Evolutionary conservation across 2,113 vertebrate genomes (phyloP).

Genomic region (Tachysurus fulvidraco): DNA sequence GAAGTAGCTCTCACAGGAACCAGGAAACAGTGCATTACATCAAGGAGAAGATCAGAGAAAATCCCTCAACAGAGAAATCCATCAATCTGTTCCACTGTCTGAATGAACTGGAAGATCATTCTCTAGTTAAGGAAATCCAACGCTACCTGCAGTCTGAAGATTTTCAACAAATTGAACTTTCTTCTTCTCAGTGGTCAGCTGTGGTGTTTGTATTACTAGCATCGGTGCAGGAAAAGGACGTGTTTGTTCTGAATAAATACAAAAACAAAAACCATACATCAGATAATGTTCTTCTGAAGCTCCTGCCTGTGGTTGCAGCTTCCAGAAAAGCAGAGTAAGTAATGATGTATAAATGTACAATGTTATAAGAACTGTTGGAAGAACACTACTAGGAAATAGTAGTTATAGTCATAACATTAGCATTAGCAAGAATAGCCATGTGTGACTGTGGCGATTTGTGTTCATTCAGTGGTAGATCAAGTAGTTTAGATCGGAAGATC

Average conservation of each 20-base stretch:
- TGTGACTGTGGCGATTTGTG: too few species aligned
- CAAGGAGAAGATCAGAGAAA: neutral
- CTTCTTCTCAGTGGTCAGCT: neutral
- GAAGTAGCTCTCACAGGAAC: neutral
- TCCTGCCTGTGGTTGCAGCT: neutral
- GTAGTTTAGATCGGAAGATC: too few species aligned
- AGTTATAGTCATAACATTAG: too few species aligned
- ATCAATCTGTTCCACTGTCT: neutral
- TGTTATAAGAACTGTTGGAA: too few species aligned
- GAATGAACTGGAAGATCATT: neutral
- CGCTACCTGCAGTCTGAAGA: constrained; percentile 10
- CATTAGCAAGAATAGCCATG: too few species aligned
- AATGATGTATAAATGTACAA: neutral
- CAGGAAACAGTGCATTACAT: constrained; percentile 1
- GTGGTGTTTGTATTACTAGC: neutral
- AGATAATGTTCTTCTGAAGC: neutral
- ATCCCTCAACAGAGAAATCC: constrained; percentile 7
- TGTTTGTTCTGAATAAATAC: neutral
- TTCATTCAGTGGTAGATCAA: too few species aligned
- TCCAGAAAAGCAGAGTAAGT: constrained; percentile 18
- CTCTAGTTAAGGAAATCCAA: neutral
- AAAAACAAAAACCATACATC: neutral
- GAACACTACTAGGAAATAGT: too few species aligned
- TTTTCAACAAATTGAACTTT: neutral
- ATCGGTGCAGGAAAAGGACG: neutral